Evolutionary conservation across 2,797 vertebrate species (phyloP), one percentile per base, ranked within the genome.

Genomic region (Bufotes viridis): DNA sequence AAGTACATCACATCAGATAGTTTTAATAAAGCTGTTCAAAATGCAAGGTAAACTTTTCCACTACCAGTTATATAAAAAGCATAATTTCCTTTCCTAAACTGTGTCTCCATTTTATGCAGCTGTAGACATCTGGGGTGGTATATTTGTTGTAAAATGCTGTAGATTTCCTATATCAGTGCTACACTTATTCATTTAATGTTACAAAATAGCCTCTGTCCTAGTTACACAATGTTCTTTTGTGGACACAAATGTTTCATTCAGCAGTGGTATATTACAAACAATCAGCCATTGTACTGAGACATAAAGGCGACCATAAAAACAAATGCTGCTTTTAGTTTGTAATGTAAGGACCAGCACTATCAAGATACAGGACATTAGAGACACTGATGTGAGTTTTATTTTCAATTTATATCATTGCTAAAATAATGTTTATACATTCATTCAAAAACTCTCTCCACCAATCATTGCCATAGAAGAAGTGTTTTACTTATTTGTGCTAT

Each of bases 391-490:
- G 12, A 11, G 11, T 80, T 61, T 60, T 80, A 61, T 61, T 61
- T 20, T 61, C 15, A 42, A 29, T 18, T 79, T 63, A 49, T 80
- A 9, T 29, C 15, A 85, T 65, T 49, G 60, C 13, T 87, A n/a
- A 74, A 49, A 61, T n/a, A 49, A n/a, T 79, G n/a, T 69, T 79
- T 78, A 1, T 61, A 74, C 53, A 87, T 57, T 49, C 53, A 87
- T 57, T 49, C 55, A 60, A 70, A 20, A 14, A 53, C 78, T 13
- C 7, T 51, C 75, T 65, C 78, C 67, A 88, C 82, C 87, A 75
- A 85, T 88, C 87, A 88, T 80, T 74, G 78, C 86, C 69, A 78
- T 7, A 57, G 1, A 7, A 61, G 18, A 55, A 67, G 34, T 61
- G 51, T 24, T 76, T 58, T 69, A 2, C 14, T 57, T 69, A 18